Conservation (phyloP, 1,140 invertebrate species). For the Ephestia elutella region DNA sequence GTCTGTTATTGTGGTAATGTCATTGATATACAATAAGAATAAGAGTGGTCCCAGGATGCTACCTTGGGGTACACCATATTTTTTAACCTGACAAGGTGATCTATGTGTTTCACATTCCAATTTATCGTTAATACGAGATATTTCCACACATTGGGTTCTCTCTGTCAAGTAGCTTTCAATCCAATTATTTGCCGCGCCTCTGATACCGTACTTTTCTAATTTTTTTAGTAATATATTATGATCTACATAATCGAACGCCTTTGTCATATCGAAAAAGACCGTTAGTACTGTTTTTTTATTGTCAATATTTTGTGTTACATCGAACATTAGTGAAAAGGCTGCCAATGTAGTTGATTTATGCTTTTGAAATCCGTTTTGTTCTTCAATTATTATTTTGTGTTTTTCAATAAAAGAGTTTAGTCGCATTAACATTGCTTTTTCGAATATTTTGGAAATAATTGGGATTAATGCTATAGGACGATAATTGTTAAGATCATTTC, state of each 20-base stretch:
- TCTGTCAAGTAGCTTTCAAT: too few species aligned
- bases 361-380: constrained; percentile 1
- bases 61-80: background rate
- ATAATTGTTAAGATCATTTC: background rate
- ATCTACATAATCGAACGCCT: too few species aligned
- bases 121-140: too few species aligned
- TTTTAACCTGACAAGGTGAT: background rate
- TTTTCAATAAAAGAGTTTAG: background rate
- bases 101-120: too few species aligned
- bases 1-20: background rate
- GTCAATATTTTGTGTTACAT: too few species aligned
- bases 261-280: too few species aligned
- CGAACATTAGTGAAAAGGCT: background rate
- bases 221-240: too few species aligned
- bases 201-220: too few species aligned
- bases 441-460: background rate
- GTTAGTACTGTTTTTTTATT: too few species aligned
- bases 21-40: background rate
- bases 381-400: background rate
- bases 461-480: background rate
- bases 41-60: background rate
- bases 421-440: background rate
- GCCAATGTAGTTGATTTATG: background rate
- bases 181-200: too few species aligned
- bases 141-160: too few species aligned